These are phyloP conservation scores for Vulpes lagopus DNA, from an alignment of 2,113 vertebrate species.

Conservation along the genomic window DNA sequence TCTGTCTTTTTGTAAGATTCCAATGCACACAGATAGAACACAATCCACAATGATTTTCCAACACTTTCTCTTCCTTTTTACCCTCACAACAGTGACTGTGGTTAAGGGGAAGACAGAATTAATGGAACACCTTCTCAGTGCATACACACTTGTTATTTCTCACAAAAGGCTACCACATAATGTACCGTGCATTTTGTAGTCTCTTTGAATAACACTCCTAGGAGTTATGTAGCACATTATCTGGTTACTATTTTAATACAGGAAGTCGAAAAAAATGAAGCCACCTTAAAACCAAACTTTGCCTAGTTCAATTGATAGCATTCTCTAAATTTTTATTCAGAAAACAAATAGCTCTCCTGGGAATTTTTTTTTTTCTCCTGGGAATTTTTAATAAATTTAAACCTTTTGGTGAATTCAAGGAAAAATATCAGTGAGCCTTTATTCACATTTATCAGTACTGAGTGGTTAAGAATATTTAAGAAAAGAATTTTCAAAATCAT, in stretches of 20 bases:
- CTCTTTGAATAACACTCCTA: background rate
- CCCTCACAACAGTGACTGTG: rapidly evolving
- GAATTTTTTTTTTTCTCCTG: background rate
- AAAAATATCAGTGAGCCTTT: background rate
- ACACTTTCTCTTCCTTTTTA: background rate
- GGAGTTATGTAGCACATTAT: rapidly evolving
- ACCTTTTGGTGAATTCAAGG: background rate
- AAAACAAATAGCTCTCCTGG: background rate
- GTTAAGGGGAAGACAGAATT: background rate
- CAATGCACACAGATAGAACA: background rate
- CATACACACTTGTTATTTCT: background rate
- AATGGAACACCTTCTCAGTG: rapidly evolving
- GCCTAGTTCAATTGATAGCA: background rate
- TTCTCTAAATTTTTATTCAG: background rate
- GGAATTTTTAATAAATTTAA: background rate
- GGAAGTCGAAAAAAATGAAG: background rate
- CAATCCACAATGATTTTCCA: background rate
- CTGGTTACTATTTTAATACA: background rate
- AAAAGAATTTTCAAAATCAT: background rate
- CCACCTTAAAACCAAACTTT: background rate
- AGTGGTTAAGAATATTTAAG: background rate
- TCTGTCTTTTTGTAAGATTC: background rate
- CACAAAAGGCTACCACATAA: rapidly evolving
- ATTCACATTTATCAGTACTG: background rate
- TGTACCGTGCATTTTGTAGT: rapidly evolving